These are phyloP conservation scores for Chionoecetes opilio DNA, from an alignment of 1,140 invertebrate species.

Conservation along the genomic window DNA sequence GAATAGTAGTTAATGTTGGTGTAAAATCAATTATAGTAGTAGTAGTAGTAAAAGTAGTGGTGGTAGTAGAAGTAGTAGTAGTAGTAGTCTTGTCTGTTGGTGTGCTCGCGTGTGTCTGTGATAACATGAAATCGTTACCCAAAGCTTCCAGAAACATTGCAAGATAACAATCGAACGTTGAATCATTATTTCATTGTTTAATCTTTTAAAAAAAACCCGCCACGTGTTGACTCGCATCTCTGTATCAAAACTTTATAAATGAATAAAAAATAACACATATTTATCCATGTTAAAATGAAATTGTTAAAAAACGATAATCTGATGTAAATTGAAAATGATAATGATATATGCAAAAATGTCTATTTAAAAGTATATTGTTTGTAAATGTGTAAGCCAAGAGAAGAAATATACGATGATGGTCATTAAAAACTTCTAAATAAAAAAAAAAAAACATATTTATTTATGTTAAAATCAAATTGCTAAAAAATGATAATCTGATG, in stretches of 20 bases:
- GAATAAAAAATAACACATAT: not conserved
- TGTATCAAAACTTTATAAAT: not conserved
- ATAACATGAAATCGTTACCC: not conserved
- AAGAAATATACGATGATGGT: too few relatives aligned
- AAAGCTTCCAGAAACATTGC: not conserved
- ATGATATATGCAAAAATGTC: conserved; percentile 53
- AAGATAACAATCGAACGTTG: not conserved
- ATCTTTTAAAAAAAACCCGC: not conserved
- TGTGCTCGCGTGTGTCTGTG: not conserved
- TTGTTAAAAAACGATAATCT: not conserved
- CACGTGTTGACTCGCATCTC: not conserved
- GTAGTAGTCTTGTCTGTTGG: not conserved
- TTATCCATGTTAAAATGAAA: conserved; percentile 25
- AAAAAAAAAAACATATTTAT: conserved; percentile 49
- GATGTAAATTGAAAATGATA: conserved; percentile 39
- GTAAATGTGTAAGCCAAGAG: not conserved
- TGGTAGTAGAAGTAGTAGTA: too few relatives aligned
- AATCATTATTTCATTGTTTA: not conserved
- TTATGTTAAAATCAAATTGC: not conserved
- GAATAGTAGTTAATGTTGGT: too few relatives aligned
- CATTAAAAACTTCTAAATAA: not conserved
- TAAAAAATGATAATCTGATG: too few relatives aligned
- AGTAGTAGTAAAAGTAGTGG: too few relatives aligned
- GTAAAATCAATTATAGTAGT: too few relatives aligned
- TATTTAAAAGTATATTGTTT: conserved; percentile 43